phyloP scores from a whole-genome alignment of 2,888 invertebrate species.

The Dioctria rufipes region DNA sequence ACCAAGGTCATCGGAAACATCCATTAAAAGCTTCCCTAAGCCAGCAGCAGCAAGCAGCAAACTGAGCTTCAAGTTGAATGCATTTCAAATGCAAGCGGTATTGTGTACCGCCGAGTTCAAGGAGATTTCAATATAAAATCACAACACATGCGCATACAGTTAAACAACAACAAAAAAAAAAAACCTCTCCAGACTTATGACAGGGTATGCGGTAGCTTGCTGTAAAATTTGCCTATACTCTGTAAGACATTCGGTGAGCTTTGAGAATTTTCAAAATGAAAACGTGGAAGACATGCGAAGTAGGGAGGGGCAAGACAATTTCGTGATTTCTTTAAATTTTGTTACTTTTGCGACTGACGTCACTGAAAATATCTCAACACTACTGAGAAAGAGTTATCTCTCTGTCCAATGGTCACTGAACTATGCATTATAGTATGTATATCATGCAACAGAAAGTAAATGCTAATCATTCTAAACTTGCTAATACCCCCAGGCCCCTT shows the following conservation, averaged over 20 bases:
- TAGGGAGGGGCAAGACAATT: slow-evolving; percentile 5
- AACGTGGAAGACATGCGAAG: background rate
- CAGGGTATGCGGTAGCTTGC: background rate
- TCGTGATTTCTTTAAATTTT: background rate
- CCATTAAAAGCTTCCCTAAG: slow-evolving; percentile 44
- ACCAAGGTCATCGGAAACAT: slow-evolving; percentile 51
- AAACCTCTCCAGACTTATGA: background rate
- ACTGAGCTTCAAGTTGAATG: slow-evolving; percentile 28
- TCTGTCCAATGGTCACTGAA: slow-evolving; percentile 40
- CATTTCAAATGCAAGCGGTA: slow-evolving; percentile 45
- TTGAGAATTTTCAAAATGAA: background rate
- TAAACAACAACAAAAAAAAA: background rate
- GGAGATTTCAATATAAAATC: slow-evolving; percentile 34
- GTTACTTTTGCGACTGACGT: background rate
- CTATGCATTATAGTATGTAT: slow-evolving; percentile 31
- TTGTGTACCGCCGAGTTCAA: slow-evolving; percentile 30
- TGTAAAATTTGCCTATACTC: background rate
- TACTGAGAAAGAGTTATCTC: slow-evolving; percentile 11
- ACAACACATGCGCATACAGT: no score
- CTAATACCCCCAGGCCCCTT: background rate
- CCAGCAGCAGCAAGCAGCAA: background rate
- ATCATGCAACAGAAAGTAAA: slow-evolving; percentile 29
- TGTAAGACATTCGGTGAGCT: background rate
- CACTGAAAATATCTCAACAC: slow-evolving; percentile 17
- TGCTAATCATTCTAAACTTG: slow-evolving; percentile 39